Base-by-base conservation (phyloP, 2,888 invertebrate species). In the Cantharis nigra region DNA sequence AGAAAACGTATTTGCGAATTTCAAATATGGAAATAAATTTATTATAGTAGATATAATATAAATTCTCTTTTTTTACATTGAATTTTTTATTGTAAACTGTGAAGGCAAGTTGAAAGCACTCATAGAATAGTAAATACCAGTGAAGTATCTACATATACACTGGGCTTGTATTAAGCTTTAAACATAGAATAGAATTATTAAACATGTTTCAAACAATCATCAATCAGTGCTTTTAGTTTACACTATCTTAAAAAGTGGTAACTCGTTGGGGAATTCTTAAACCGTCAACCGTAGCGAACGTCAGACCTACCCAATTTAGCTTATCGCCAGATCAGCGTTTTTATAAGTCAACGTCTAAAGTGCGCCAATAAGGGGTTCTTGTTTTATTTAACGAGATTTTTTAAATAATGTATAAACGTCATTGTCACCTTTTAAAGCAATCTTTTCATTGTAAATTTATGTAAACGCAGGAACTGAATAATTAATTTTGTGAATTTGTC, bases 241-340 rank as follows among this genome's bases (percentile, higher is more conserved):
- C 65, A 67, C 65, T 67, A 67, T 67, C 26, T 67, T 67, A 23
- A 26, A 49, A 67, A 67, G 65, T 67, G 18, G 18, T 26, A 67
- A 76, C 30, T 13, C 64, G 69, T 63, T 28, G 13, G 26, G 69
- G 63, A 73, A 73, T 69, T 67, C 65, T 78, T 70, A 72, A 74
- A 76, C 64, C 73, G 78, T 76, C 76, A 76, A 73, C 73, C 73
- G 71, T 73, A 28, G 73, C 30, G 74, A 76, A 73, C 71, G 72
- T 78, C 76, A 78, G 76, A 75, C 71, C 74, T 65, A 77, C 78
- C 78, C 78, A 78, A 78, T 78, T 78, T 78, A 74, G 76, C 78
- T 78, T 78, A 78, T 78, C 78, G 78, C 76, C 63, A 74, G 71
- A 78, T 78, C 78, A 71, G 76, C 78, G 74, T 78, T 78, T 78